phyloP scores from a whole-genome alignment of 2,888 invertebrate genomes.

The Drosophila infuscata region DNA sequence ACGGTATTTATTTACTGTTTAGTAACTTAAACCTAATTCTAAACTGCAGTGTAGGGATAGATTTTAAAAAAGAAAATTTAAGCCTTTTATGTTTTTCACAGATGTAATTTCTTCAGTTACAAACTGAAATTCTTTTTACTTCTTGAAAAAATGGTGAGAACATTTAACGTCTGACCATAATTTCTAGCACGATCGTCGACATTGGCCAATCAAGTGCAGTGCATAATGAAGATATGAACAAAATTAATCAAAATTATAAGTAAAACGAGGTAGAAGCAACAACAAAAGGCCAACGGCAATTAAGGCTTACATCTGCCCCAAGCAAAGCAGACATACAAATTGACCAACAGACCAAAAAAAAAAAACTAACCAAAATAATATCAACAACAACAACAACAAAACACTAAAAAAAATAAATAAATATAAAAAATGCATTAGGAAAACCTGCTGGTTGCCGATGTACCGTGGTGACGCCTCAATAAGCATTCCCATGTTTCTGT shows the following conservation, averaged over 20 bases:
- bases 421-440: conserved; percentile 26
- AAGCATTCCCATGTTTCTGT: conserved; percentile 63
- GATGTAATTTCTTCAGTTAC: not conserved
- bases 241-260: conserved; percentile 35
- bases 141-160: not conserved
- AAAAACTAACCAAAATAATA: not conserved
- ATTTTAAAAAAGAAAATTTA: not conserved
- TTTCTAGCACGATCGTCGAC: conserved; percentile 1
- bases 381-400: not conserved
- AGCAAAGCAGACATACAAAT: conserved; percentile 38
- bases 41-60: not conserved
- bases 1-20: not conserved
- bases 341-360: conserved; percentile 69
- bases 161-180: not conserved
- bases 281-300: conserved; percentile 54
- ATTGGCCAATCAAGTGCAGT: conserved; percentile 60
- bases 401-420: conserved; percentile 23
- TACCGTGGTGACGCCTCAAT: conserved; percentile 65
- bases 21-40: not conserved
- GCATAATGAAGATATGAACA: conserved; percentile 35
- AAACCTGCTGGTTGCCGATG: conserved; percentile 56
- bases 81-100: not conserved
- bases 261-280: conserved; percentile 49
- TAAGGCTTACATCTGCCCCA: conserved; percentile 74
- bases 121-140: not conserved